These are phyloP conservation scores for Rhynchotus rufescens DNA, from an alignment of 2,797 vertebrate species.

Conservation along the genomic window DNA sequence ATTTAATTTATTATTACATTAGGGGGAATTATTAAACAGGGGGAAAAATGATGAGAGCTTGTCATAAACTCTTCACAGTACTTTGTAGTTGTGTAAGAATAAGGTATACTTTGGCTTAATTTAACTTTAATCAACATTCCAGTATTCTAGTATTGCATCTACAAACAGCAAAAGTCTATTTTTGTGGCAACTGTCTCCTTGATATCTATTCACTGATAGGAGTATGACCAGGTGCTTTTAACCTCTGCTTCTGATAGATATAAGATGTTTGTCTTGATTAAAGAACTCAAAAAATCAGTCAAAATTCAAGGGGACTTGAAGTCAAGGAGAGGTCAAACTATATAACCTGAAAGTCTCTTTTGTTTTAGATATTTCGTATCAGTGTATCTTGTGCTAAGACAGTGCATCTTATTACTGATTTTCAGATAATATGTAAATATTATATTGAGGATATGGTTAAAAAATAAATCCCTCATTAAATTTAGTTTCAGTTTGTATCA, in stretches of 20 bases:
- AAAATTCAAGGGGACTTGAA: too few species aligned
- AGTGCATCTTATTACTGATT: background rate
- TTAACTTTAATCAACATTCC: background rate
- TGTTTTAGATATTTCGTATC: background rate
- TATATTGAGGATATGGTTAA: background rate
- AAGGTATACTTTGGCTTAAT: background rate
- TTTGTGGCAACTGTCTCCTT: background rate
- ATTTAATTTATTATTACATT: slow-evolving; percentile 62
- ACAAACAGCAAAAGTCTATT: background rate
- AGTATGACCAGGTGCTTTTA: background rate
- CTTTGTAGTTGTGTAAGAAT: background rate
- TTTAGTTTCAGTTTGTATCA: background rate
- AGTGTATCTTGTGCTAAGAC: background rate
- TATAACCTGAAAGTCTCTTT: background rate
- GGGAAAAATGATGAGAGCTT: background rate
- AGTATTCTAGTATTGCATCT: background rate
- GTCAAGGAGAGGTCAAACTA: background rate
- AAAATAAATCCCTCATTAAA: background rate
- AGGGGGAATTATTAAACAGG: background rate
- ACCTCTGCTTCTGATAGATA: background rate
- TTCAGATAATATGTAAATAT: background rate
- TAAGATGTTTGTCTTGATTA: background rate
- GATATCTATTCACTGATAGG: background rate
- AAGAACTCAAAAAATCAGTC: background rate
- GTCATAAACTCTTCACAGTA: background rate